Base-by-base conservation (phyloP, 2,888 invertebrate genomes). In the Mimachlamys varia region DNA sequence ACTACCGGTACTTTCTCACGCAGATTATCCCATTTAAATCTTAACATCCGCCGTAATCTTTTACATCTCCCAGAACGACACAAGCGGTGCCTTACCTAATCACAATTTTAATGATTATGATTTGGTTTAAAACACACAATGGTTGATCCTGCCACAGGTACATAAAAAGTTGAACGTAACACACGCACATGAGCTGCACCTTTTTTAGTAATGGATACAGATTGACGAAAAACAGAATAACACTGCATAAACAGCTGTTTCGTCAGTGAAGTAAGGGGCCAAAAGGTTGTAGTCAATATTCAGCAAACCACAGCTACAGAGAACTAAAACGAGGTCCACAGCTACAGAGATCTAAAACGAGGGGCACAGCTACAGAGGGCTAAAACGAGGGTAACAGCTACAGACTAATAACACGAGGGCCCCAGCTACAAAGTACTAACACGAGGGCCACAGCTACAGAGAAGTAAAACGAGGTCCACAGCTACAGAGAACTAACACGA, bases 1-100 rank as follows among this genome's bases (percentile, higher is more conserved):
- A 76, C 76, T 27, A 33, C 76, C 76, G 15, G 76, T 76, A 76
- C 76, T 27, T 76, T 76, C 76, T 76, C 76, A 33, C 33, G 76
- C 13, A 33, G 7, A 76, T 76, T 76, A 76, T 76, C 76, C 7
- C 33, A 44, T 44, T 44, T 44, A 44, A 44, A 44, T 44, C 7
- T 44, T 5, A 33, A 76, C 2, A 76, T 76, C 76, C 7, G 76
- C 33, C 76, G 33, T 33, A 33, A 76, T 33, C 33, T 27, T 27
- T 33, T 13, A 22, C 76, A 76, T 33, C 33, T 7, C 76, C 7
- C 10, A 76, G 2, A 22, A 76, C 12, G 33, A 7, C 76, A 33
- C 0, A 27, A 33, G 10, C 27, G 33, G 76, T 76, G 13, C 27
- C 15, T 27, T 27, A 13, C 27, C 76, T 76, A 33, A 76, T 27